A percentile compares a stretch with the other conserved stretches of the same genome.
Evolutionary conservation across 2,113 vertebrate species (phyloP).

Genomic region (Pterocles gutturalis): DNA sequence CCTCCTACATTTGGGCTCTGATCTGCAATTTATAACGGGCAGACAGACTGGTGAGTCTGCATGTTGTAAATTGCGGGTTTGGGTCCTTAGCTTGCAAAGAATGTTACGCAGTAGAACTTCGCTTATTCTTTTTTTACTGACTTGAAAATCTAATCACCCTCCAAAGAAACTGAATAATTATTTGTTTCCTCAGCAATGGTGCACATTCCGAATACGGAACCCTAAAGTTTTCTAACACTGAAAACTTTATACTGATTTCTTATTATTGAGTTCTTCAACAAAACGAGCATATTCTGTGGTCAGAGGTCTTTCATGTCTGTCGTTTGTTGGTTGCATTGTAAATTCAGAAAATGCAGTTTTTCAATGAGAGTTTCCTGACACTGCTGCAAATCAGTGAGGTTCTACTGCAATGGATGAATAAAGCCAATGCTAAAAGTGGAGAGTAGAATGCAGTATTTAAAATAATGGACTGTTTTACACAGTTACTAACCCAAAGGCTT

Average conservation of each 20-base stretch:
- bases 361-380: slow-evolving; percentile 22
- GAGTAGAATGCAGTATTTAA: slow-evolving; percentile 39
- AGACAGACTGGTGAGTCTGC: slow-evolving; percentile 70
- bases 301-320: slow-evolving; percentile 36
- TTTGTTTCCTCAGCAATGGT: not conserved
- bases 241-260: slow-evolving; percentile 46
- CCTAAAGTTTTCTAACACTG: slow-evolving; percentile 37
- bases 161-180: not conserved
- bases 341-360: slow-evolving; percentile 40
- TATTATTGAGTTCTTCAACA: not conserved
- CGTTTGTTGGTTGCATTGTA: slow-evolving; percentile 25
- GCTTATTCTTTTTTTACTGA: slow-evolving; percentile 45
- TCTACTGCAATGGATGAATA: slow-evolving; percentile 61
- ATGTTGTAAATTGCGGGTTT: slow-evolving; percentile 73
- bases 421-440: slow-evolving; percentile 45
- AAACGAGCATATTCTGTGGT: not conserved
- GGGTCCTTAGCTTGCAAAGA: slow-evolving; percentile 67
- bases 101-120: slow-evolving; percentile 62
- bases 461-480: not conserved
- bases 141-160: slow-evolving; percentile 28
- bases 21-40: slow-evolving; percentile 72
- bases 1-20: slow-evolving; percentile 57
- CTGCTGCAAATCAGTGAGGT: slow-evolving; percentile 59
- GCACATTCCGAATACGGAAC: not conserved
- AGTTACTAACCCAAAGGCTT: not conserved